Conservation (phyloP, 2,113 vertebrate genomes). For the Microcebus murinus region DNA sequence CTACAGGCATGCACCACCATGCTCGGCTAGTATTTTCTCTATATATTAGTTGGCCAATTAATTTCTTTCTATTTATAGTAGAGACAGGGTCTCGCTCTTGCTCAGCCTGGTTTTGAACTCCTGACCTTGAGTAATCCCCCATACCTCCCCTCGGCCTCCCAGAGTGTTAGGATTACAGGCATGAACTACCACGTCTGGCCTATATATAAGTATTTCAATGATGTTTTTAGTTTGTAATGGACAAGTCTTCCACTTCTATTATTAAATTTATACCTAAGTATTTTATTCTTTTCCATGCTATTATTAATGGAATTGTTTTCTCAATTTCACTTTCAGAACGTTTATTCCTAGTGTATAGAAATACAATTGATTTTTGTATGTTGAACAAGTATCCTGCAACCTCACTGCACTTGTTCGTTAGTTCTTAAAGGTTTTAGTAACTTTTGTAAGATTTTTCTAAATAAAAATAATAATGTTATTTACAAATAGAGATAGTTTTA, state of each 20-base stretch:
- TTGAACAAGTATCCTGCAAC: background rate
- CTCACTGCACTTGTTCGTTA: background rate
- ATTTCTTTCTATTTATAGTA: no score
- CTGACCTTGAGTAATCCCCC: no score
- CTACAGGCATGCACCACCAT: no score
- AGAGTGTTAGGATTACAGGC: no score
- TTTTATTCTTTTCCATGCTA: background rate
- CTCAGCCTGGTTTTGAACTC: no score
- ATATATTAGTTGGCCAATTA: no score
- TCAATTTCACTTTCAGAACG: background rate
- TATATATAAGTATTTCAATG: background rate
- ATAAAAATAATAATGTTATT: background rate
- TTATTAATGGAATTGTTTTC: background rate
- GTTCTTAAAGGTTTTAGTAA: background rate
- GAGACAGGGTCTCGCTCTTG: no score
- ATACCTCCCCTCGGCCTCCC: no score
- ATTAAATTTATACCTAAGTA: background rate
- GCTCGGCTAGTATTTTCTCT: no score
- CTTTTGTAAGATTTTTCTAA: slow-evolving; percentile 9
- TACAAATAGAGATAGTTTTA: background rate
- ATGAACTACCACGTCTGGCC: no score
- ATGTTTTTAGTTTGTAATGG: background rate
- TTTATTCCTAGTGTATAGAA: background rate
- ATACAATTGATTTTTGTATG: background rate
- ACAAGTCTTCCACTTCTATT: background rate